Base-by-base conservation (phyloP, 2,113 vertebrate genomes). In the Colius striatus region DNA sequence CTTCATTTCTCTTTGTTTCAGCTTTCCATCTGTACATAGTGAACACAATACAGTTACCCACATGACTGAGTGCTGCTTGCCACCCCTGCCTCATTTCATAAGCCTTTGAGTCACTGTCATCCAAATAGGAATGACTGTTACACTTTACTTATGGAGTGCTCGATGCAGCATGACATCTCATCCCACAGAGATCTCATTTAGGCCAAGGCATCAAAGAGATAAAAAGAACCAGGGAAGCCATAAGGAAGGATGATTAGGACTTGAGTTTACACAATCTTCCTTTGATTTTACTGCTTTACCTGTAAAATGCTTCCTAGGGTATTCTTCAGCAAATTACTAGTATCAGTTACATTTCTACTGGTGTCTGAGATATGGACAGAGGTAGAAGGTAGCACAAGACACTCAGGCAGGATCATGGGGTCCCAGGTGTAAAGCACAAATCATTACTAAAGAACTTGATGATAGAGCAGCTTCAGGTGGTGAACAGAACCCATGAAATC, bases 161-260 rank as follows among this genome's bases (percentile, higher is more conserved):
- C 71, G 63, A 80, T 77, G 72, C 48, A 84, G 85, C 79, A 71
- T 74, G 62, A 94, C 75, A 21, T 89, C n/a, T 93, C 27, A 75
- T 65, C 83, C 57, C 76, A 96, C 66, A 68, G 53, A 90, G 84
- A 92, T 75, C 41, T 91, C 77, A 87, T 68, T 79, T 58, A 94
- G 68, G 63, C 60, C 51, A 47, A 87, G 47, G 45, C 65, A 92
- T 50, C 50, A 50, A 84, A 73, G 47, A 93, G 36, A 84, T 75
- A 92, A 92, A 84, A 86, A 87, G 79, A 54, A 84, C 50, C 30
- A 79, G 18, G 36, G 41, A 90, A 92, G 76, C 41, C 2, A 0
- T 15, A 14, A 72, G 36, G 62, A 66, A 88, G 72, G 41, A 34
- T 11, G 23, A 80, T 91, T 58, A 80, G 38, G 53, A 34, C 26